Conservation (phyloP, 2,113 vertebrate species). For the Lynx canadensis region DNA sequence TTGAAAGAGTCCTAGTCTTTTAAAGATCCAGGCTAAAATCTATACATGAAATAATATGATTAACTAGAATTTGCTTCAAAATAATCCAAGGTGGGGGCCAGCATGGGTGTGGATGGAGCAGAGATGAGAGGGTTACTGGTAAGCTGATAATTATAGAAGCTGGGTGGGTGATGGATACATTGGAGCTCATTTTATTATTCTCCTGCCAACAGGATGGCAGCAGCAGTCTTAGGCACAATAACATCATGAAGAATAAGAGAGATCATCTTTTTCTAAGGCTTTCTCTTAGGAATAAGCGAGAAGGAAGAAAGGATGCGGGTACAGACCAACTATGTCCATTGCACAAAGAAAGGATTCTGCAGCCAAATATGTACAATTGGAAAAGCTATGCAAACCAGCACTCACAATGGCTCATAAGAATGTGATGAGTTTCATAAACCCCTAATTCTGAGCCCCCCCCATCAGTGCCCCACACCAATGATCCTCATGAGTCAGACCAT, state of each 20-base stretch:
- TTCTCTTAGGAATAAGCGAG: neutral
- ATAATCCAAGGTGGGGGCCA: neutral
- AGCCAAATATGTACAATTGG: neutral
- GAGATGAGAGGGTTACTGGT: neutral
- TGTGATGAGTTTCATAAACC: neutral
- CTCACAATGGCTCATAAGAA: neutral
- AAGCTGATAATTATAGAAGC: neutral
- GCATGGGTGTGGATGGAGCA: neutral
- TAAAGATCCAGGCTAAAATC: neutral
- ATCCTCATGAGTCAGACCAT: neutral
- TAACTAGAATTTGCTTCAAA: constrained; percentile 27
- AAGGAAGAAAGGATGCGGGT: neutral
- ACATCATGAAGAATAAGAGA: neutral
- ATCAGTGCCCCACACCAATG: neutral
- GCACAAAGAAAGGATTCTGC: neutral
- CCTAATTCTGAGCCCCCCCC: neutral
- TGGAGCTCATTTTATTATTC: neutral
- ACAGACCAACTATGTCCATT: neutral
- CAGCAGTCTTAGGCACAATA: neutral
- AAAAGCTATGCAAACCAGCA: neutral
- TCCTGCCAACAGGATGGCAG: neutral
- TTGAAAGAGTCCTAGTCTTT: constrained; percentile 24
- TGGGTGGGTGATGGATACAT: neutral
- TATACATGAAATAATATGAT: neutral
- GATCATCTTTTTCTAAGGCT: neutral